Conservation (phyloP, 2,113 vertebrate genomes). For the Climacteris rufus region DNA sequence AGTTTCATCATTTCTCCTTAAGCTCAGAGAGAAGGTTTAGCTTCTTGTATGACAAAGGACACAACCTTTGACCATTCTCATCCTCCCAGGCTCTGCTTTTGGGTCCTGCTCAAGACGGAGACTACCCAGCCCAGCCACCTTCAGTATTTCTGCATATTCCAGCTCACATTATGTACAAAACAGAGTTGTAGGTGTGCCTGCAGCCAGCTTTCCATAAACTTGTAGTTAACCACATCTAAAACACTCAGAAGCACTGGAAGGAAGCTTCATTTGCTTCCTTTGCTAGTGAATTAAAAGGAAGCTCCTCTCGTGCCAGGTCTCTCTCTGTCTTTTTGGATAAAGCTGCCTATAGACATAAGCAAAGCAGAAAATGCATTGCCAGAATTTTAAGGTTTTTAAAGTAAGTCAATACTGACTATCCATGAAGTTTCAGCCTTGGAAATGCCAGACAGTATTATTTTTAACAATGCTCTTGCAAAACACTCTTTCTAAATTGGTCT, state of each 20-base stretch:
- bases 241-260: neutral
- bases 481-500: neutral
- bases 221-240: neutral
- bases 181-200: neutral
- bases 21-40: neutral
- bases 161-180: neutral
- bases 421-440: neutral
- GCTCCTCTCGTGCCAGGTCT: neutral
- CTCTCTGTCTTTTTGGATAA: neutral
- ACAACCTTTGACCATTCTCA: neutral
- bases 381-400: neutral
- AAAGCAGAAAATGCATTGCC: neutral
- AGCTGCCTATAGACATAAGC: neutral
- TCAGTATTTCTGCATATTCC: neutral
- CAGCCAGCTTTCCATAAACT: neutral
- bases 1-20: neutral
- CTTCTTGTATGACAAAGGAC: neutral
- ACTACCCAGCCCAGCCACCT: neutral
- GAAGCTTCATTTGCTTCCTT: neutral
- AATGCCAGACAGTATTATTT: neutral
- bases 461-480: neutral
- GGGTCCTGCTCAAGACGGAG: neutral
- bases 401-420: neutral
- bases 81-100: neutral
- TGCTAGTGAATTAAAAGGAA: neutral